Base-by-base conservation (phyloP, 2,113 vertebrate species). In the Ageneiosus marmoratus region DNA sequence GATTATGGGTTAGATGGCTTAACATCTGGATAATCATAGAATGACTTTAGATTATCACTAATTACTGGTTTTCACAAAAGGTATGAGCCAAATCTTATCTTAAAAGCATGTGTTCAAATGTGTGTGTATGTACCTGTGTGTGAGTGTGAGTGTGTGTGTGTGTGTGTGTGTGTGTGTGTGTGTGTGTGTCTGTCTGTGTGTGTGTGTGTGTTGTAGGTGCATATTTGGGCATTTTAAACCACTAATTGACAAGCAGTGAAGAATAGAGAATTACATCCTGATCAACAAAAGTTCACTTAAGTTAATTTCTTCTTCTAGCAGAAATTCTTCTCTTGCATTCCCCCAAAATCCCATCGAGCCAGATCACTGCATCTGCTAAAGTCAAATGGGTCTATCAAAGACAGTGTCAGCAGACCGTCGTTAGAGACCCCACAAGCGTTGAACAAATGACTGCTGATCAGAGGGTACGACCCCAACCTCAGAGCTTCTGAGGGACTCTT, bases 401-500 rank as follows among this genome's bases (percentile, higher is more conserved):
- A 34, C 44, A 24, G 60, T 69, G 77, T 62, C 76, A 76, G 51
- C 29, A 11, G 46, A 80, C 77, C 60, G 72, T 75, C 53, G 53
- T 77, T 83, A 70, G n/a, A 60, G 53, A 76, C 78, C 65, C 50
- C 69, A 69, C 41, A 80, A 79, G 72, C 34, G 27, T 29, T n/a
- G 22, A 67, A 34, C 32, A 82, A 91, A 88, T 81, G 63, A 88
- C 83, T 74, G 65, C 69, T 48, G 82, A 77, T 85, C 79, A 82
- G 79, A 29, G 55, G 75, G 70, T 44, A 62, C 27, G 48, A 63
- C 70, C 81, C 75, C 73, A 74, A 34, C 50, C 50, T 55, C 37
- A 11, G 79, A n/a, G 82, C 80, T 72, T 81, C 48, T 88, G 51
- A 89, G 77, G 84, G 84, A 88, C 72, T n/a, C 73, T 80, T 86